These are phyloP conservation scores for Mesorhabditis sp. DNA, from an alignment of 2,888 invertebrate genomes.

Conservation along the genomic window DNA sequence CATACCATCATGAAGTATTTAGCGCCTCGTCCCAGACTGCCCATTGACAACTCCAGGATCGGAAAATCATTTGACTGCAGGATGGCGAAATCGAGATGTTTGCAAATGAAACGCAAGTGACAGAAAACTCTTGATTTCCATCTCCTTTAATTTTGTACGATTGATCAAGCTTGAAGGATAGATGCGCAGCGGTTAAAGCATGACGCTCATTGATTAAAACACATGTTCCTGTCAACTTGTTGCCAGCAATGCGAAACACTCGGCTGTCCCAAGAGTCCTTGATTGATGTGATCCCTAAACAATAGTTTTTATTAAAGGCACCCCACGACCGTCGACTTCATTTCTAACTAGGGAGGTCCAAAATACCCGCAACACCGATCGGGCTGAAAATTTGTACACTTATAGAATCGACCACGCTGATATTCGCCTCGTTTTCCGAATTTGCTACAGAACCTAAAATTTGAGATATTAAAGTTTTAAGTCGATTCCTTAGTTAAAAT, in stretches of 20 bases:
- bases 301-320: too few relatives aligned
- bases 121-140: conserved; percentile 11
- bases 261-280: conserved; percentile 5
- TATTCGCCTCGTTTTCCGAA: too few relatives aligned
- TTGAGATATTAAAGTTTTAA: too few relatives aligned
- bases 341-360: too few relatives aligned
- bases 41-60: conserved; percentile 10
- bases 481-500: too few relatives aligned
- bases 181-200: conserved; percentile 11
- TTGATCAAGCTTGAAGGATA: conserved; percentile 12
- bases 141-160: conserved; percentile 11
- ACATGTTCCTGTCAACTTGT: conserved; percentile 13
- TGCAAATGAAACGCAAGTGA: conserved; percentile 12
- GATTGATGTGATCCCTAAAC: conserved; percentile 8
- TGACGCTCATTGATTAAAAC: conserved; percentile 10
- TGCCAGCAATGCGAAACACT: conserved; percentile 12
- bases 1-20: conserved; percentile 13
- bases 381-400: too few relatives aligned
- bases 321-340: too few relatives aligned
- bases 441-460: too few relatives aligned
- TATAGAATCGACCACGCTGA: too few relatives aligned
- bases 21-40: conserved; percentile 6
- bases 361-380: too few relatives aligned
- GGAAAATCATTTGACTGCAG: conserved; percentile 10
- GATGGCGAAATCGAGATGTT: conserved; percentile 11